A percentile compares a stretch with the other conserved stretches of the same genome.
Evolutionary conservation across 2,113 vertebrate species (phyloP).

Genomic region (Sylvia atricapilla): DNA sequence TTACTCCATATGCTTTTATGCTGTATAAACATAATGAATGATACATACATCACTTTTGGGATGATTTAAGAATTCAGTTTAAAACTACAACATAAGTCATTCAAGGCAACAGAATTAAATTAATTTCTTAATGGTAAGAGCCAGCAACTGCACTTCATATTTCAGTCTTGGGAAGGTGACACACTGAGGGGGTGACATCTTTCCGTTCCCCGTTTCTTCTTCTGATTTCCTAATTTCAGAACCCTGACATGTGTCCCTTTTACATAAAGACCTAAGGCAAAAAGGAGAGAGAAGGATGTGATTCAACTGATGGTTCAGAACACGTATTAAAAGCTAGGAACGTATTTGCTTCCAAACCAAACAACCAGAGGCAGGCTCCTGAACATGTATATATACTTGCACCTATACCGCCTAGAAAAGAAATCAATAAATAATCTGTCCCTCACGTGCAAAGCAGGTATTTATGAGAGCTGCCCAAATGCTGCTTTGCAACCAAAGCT

Average conservation of each 20-base stretch:
- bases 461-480: not conserved
- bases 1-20: not conserved
- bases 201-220: not conserved
- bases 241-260: not conserved
- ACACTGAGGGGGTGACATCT: not conserved
- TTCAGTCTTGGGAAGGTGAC: not conserved
- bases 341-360: not conserved
- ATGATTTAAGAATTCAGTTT: constrained; percentile 19
- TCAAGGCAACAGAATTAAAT: constrained; percentile 1
- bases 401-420: not conserved
- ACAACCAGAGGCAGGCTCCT: not conserved
- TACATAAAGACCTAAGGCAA: not conserved
- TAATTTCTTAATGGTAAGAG: not conserved
- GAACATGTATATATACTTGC: not conserved
- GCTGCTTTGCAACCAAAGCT: not conserved
- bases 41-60: not conserved
- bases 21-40: not conserved
- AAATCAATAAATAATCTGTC: not conserved
- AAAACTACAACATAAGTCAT: not conserved
- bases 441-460: not conserved
- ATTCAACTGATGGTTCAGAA: not conserved
- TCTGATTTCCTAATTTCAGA: not conserved
- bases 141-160: not conserved
- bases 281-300: not conserved
- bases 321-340: not conserved